Conservation (phyloP, 1,140 invertebrate genomes). For the Drosophila orena region DNA sequence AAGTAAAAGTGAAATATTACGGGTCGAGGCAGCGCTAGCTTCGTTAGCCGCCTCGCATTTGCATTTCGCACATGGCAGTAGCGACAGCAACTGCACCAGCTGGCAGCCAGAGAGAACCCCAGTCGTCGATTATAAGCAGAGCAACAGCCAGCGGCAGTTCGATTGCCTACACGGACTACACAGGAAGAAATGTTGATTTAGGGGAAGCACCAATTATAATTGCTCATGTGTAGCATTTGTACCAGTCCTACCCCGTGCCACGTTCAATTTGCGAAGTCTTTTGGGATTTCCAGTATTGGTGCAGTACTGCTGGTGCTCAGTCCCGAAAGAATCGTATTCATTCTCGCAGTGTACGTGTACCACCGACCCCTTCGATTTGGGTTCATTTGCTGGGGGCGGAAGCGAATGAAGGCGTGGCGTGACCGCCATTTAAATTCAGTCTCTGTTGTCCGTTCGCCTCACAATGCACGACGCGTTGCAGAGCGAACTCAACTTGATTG, state of each 20-base stretch:
- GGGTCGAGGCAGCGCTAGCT: constrained; percentile 25
- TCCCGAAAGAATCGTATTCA: background rate
- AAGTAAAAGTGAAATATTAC: constrained; percentile 82
- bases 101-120: constrained; percentile 22
- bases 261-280: too few relatives aligned
- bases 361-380: constrained; percentile 7
- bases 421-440: constrained; percentile 49
- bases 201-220: too few relatives aligned
- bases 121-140: constrained; percentile 29
- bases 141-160: constrained; percentile 9
- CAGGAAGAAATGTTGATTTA: background rate
- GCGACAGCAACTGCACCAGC: constrained; percentile 27
- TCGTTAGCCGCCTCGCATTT: constrained; percentile 70
- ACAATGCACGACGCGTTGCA: constrained; percentile 36
- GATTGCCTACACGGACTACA: constrained; percentile 30
- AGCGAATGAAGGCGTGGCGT: constrained; percentile 36
- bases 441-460: constrained; percentile 46
- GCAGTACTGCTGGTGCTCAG: too few relatives aligned
- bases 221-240: too few relatives aligned
- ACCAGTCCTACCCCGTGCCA: too few relatives aligned
- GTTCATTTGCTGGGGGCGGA: constrained; percentile 25
- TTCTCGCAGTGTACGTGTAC: constrained; percentile 46
- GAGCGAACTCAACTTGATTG: constrained; percentile 52
- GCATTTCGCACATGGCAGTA: constrained; percentile 71
- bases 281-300: too few relatives aligned